Evolutionary conservation across 1,140 invertebrate genomes (phyloP).

Genomic region (Leptinotarsa defecta): DNA sequence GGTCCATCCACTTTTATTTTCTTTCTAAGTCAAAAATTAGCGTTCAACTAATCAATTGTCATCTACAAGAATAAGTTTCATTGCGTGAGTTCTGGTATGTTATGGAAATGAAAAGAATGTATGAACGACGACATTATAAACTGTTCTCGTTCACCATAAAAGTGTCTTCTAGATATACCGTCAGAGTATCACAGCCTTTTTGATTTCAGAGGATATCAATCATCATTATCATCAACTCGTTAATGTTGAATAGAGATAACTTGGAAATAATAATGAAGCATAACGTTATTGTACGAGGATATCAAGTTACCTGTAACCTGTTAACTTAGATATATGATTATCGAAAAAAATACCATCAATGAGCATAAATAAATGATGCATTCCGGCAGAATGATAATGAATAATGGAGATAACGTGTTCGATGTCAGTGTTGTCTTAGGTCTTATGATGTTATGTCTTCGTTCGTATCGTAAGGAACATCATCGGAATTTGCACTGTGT

Average conservation of each 20-base stretch:
- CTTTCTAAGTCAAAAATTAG: no score
- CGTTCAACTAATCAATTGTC: no score
- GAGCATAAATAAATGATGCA: background rate
- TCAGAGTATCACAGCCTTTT: background rate
- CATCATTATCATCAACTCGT: slow-evolving; percentile 6
- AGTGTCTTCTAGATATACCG: no score
- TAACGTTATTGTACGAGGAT: background rate
- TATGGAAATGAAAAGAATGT: no score
- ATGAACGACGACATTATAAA: no score
- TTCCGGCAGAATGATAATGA: background rate
- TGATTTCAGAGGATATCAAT: background rate
- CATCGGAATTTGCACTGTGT: no score
- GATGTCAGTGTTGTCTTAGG: background rate
- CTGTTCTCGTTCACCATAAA: no score
- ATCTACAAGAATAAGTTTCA: no score
- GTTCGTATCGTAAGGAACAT: background rate
- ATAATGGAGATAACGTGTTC: background rate
- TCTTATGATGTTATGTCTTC: background rate
- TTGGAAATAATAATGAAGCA: background rate
- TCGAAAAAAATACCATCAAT: background rate
- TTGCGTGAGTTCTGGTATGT: no score
- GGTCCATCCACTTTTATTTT: no score
- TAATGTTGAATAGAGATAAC: background rate
- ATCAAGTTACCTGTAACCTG: slow-evolving; percentile 5
- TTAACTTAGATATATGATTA: slow-evolving; percentile 4